Base-by-base conservation (phyloP, 1,140 invertebrate genomes). In the Brevipalpus yothersi region DNA sequence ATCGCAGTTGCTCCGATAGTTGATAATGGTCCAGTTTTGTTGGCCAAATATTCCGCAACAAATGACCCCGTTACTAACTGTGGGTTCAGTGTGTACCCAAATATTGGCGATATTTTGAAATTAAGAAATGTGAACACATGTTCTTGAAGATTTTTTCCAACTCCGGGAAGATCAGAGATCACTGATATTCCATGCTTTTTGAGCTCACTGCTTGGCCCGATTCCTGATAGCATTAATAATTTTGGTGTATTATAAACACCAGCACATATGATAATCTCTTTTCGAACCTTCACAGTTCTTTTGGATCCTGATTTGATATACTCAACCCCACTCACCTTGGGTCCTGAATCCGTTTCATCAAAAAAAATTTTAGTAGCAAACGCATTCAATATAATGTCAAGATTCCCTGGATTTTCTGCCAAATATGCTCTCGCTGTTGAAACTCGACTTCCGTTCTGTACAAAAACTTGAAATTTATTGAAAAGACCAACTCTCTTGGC, bases 401-500 rank as follows among this genome's bases (percentile, higher is more conserved):
- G 73, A 69, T 95, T 95, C 19, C 76, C 76, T 1, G 90, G 73
- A 53, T 11, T 8, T 0, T 91, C 87, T 60, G 85, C 71, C 0
- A 96, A 71, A 64, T 93, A 95, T 0, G 86, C 89, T 70, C 86
- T 87, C 0, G 84, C 79, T 0, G 87, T 86, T 15, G 85, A 90
- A 69, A 90, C 94, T 1, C 92, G 75, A 41, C 81, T 82, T 0
- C 90, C 90, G 12, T 83, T 83, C 59, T 83, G 76, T 56, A 84
- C 83, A 0, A 86, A 93, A 9, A 82, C 89, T 72, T 89, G 91
- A 2, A 9, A 19, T 1, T 81, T 59, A 43, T 63, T 59, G 42
- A 56, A 58, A 45, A 66, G 65, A 74, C 69, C 84, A 11, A 61
- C 63, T 59, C 62, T 64, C 7, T 42, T 17, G 4, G 42, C 47